phyloP scores from a whole-genome alignment of 2,113 vertebrate species.

The Bettongia penicillata region DNA sequence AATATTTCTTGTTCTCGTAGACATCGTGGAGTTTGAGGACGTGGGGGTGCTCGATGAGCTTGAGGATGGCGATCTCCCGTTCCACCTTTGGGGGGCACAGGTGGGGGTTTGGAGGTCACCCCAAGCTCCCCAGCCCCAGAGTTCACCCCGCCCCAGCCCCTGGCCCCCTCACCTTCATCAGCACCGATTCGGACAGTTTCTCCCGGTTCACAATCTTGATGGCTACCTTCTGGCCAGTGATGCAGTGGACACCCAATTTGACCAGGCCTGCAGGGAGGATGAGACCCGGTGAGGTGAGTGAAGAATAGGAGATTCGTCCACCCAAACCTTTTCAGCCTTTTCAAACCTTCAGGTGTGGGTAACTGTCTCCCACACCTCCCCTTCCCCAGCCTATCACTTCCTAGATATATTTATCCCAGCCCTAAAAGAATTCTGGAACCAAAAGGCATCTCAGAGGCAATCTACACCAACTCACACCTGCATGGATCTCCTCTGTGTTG shows the following conservation, averaged over 20 bases:
- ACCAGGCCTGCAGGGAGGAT: slow-evolving; percentile 87
- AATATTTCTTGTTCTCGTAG: slow-evolving; percentile 97
- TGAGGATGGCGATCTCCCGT: slow-evolving; percentile 95
- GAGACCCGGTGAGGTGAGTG: not conserved
- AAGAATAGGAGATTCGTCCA: no score
- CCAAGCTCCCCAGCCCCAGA: not conserved
- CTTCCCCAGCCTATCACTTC: not conserved
- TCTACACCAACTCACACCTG: not conserved
- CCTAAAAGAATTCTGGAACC: not conserved
- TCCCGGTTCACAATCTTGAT: slow-evolving; percentile 97
- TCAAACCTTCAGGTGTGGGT: no score
- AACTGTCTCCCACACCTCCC: not conserved
- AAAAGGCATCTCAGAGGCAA: not conserved
- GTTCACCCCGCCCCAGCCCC: rapidly evolving
- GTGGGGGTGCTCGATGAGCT: slow-evolving; percentile 95
- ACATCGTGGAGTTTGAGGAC: slow-evolving; percentile 96
- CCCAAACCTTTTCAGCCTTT: no score
- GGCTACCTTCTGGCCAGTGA: slow-evolving; percentile 94
- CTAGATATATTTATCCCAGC: no score
- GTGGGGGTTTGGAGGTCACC: not conserved
- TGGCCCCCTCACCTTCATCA: slow-evolving; percentile 90
- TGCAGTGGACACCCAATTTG: slow-evolving; percentile 94
- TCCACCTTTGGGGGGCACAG: slow-evolving; percentile 86
- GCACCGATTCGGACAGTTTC: slow-evolving; percentile 94
- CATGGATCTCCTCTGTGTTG: not conserved